These are phyloP conservation scores for Heliconius hewitsoni DNA, from an alignment of 1,140 invertebrate genomes.

Conservation along the genomic window DNA sequence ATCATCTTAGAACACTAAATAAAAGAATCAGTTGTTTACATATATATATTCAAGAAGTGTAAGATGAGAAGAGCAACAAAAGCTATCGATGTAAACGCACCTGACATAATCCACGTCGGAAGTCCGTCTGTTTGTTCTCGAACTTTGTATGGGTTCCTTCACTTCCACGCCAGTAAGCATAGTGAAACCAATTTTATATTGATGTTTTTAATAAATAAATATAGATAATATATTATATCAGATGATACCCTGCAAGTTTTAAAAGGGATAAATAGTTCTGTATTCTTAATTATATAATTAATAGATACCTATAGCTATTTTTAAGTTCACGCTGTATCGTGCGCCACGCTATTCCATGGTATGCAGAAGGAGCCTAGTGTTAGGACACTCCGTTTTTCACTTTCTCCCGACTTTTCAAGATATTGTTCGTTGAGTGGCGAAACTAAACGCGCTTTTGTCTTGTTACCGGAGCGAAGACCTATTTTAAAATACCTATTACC, in stretches of 20 bases:
- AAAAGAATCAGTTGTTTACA: not conserved
- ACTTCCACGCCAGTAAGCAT: conserved; percentile 45
- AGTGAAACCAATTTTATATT: not conserved
- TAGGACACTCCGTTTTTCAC: no score
- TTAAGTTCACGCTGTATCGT: no score
- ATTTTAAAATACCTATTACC: no score
- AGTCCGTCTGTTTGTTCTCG: conserved; percentile 37
- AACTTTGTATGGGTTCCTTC: conserved; percentile 54
- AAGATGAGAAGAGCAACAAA: conserved; percentile 1
- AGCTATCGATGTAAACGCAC: conserved; percentile 2
- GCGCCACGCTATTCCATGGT: no score
- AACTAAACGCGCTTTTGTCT: no score
- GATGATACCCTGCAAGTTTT: not conserved
- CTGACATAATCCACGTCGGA: conserved; percentile 14
- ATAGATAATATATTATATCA: not conserved
- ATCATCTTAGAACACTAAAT: no score
- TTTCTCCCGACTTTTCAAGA: not conserved
- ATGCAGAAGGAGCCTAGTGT: no score
- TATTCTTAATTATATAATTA: not conserved
- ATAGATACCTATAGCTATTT: no score
- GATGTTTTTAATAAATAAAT: not conserved
- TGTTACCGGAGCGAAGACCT: not conserved
- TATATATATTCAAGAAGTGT: not conserved
- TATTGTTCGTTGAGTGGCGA: not conserved
- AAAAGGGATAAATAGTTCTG: not conserved